Evolutionary conservation across 2,113 vertebrate genomes (phyloP), one percentile per base, ranked within the genome.

Genomic region (Trinectes maculatus): DNA sequence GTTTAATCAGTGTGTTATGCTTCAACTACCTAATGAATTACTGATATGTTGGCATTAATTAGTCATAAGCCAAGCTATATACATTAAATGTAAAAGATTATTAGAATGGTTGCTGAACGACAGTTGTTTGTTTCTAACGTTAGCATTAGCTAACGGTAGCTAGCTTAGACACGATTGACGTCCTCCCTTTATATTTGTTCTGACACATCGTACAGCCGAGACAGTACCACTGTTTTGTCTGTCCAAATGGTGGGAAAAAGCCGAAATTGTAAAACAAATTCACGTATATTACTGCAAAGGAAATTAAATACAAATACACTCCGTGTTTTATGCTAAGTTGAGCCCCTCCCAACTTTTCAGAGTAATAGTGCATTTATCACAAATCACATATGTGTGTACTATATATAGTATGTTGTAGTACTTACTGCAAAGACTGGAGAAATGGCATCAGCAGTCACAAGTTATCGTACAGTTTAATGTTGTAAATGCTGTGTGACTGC

Each of bases 11-110:
- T 48, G 48, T 16, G 0, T 11, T 13, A 13, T 2, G 1, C 0
- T 21, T 24, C 1, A 40, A 22, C 48, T 6, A 1, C 11, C 2
- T 46, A 0, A 42, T 22, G 2, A n/a, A 11, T 5, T 10, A 3
- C 6, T 13, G 0, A 19, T 13, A 6, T 6, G 1, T 16, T 36
- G 0, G 3, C 6, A 7, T 48, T 1, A 16, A 10, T 16, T 21
- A 33, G 31, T 33, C 8, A 33, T 10, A 4, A 25, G 31, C 0
- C 0, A 0, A 6, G 1, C 1, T 25, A 8, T 26, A 6, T 36
- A 52, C 33, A 26, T 22, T 15, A 0, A 34, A 6, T 39, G 3
- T 8, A 47, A 24, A 18, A 2, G 3, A n/a, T 1, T 24, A 6
- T 5, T 22, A 7, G 66, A 78, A 46, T 6, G 2, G 6, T 28